phyloP scores from a whole-genome alignment of 2,888 invertebrate species.

The Priocnemis perturbator region DNA sequence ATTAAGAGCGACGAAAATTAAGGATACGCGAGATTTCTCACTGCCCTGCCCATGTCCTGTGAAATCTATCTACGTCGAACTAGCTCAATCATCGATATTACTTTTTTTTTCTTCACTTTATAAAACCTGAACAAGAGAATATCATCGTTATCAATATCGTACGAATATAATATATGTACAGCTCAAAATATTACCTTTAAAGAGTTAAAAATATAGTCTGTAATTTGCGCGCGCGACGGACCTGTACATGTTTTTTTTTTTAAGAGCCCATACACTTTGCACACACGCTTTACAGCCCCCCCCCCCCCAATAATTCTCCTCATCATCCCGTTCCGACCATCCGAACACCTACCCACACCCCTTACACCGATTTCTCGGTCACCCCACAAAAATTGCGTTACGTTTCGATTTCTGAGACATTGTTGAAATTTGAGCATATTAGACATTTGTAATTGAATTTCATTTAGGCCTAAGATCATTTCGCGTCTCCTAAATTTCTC shows the following conservation, averaged over 20 bases:
- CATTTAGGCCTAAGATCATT: constrained; percentile 62
- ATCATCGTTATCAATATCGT: constrained; percentile 69
- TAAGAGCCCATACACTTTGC: constrained; percentile 56
- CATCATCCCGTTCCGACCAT: constrained; percentile 7
- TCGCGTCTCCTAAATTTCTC: constrained; percentile 41
- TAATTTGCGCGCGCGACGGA: constrained; percentile 73
- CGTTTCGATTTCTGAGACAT: constrained; percentile 58
- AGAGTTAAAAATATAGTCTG: constrained; percentile 75
- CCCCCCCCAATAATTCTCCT: constrained; percentile 10
- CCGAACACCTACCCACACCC: background rate
- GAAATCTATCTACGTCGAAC: constrained; percentile 49
- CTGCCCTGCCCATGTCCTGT: constrained; percentile 46
- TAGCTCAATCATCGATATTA: constrained; percentile 36
- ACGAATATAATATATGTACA: constrained; percentile 71
- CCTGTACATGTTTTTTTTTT: constrained; percentile 56
- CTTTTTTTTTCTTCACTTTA: constrained; percentile 31
- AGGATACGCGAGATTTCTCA: constrained; percentile 40
- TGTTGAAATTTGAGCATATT: constrained; percentile 70
- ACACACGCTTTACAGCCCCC: constrained; percentile 33
- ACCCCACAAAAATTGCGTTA: constrained; percentile 33
- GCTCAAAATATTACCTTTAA: constrained; percentile 73
- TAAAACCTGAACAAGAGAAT: constrained; percentile 70
- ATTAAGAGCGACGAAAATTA: constrained; percentile 8
- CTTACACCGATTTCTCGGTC: constrained; percentile 3
- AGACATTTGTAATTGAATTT: constrained; percentile 69